phyloP scores from a whole-genome alignment of 2,888 invertebrate species.

The Danaus chrysippus region DNA sequence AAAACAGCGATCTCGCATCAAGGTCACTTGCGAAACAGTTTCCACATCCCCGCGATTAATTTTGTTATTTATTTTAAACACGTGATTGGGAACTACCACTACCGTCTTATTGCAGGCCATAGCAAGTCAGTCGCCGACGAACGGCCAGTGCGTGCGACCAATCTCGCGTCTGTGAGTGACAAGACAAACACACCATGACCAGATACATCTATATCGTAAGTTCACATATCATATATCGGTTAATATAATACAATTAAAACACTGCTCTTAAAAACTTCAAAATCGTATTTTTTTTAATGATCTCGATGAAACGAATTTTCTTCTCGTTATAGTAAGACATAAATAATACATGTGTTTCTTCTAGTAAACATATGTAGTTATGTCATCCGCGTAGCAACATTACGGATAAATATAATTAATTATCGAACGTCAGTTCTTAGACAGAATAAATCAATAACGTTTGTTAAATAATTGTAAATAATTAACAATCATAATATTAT shows the following conservation, averaged over 20 bases:
- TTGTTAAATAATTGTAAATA: too few relatives aligned
- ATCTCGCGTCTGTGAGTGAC: conserved; percentile 64
- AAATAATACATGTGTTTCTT: not conserved
- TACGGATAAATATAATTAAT: not conserved
- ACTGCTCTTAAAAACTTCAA: not conserved
- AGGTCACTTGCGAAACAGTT: conserved; percentile 50
- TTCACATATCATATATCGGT: conserved; percentile 29
- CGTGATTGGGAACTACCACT: conserved; percentile 58
- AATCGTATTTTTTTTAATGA: too few relatives aligned
- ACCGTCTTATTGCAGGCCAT: conserved; percentile 63
- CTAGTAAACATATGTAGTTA: not conserved
- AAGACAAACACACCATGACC: conserved; percentile 49
- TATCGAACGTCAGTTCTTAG: too few relatives aligned
- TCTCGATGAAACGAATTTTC: not conserved
- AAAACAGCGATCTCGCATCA: conserved; percentile 45
- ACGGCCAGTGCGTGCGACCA: conserved; percentile 49
- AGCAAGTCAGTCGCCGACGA: conserved; percentile 53
- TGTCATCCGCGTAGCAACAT: not conserved
- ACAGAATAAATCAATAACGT: too few relatives aligned
- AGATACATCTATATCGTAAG: conserved; percentile 68
- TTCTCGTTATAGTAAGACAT: not conserved
- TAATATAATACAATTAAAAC: not conserved
- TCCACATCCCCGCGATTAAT: conserved; percentile 39
- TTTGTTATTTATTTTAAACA: conserved; percentile 47
- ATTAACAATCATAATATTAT: not conserved